Evolutionary conservation across 2,797 vertebrate genomes (phyloP).

Genomic region (Strix occidentalis): DNA sequence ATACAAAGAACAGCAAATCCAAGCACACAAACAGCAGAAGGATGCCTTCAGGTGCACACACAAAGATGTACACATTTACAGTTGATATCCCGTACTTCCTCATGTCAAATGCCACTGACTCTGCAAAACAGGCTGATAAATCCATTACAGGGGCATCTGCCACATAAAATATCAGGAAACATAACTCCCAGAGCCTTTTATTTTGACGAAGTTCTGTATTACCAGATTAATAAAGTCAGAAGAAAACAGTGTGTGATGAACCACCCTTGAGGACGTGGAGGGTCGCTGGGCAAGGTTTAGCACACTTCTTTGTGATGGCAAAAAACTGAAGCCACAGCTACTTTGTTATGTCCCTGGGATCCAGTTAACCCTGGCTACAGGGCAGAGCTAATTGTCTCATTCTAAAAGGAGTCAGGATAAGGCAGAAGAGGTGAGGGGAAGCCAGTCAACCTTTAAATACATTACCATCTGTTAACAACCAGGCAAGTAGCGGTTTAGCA

Average conservation of each 20-base stretch:
- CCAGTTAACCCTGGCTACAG: neutral
- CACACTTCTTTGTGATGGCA: neutral
- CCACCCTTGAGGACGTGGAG: neutral
- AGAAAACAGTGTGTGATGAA: neutral
- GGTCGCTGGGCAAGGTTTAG: neutral
- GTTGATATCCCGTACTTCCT: neutral
- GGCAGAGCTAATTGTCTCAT: conserved; percentile 4
- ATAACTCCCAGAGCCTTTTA: neutral
- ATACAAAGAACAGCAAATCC: neutral
- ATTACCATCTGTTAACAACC: conserved; percentile 19
- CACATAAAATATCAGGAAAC: neutral
- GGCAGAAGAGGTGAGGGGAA: conserved; percentile 4
- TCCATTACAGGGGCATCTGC: neutral
- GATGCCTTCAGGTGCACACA: neutral
- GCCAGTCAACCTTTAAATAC: conserved; percentile 41
- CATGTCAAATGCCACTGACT: neutral
- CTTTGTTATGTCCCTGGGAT: neutral
- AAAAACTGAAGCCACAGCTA: neutral
- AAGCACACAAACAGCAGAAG: neutral
- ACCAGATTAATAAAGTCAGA: neutral
- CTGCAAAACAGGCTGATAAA: neutral
- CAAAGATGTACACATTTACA: neutral
- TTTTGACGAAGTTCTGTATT: neutral
- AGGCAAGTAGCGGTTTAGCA: neutral
- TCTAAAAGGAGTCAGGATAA: neutral